Percentiles rank a stretch among this genome's conserved stretches.
These are phyloP conservation scores for Vidua macroura DNA, from an alignment of 2,113 vertebrate species.

Conservation along the genomic window DNA sequence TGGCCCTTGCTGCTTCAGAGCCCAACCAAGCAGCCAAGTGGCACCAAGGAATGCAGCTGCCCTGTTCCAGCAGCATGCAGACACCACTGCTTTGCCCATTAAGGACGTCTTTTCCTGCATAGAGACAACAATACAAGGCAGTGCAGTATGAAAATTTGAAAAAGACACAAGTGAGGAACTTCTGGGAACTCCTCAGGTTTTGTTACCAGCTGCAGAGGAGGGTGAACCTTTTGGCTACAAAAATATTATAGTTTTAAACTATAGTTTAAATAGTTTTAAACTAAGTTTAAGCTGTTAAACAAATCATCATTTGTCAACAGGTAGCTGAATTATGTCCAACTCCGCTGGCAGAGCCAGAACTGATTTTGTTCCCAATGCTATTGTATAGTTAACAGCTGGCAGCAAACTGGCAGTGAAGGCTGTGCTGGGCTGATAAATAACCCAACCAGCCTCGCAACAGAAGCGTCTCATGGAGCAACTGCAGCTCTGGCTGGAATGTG, in stretches of 20 bases:
- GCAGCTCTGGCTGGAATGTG: background rate
- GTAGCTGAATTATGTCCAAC: slow-evolving; percentile 34
- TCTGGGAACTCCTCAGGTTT: background rate
- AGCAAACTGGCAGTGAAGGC: slow-evolving; percentile 8
- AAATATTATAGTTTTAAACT: background rate
- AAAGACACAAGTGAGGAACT: background rate
- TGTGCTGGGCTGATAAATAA: slow-evolving; percentile 22
- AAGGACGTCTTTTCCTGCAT: background rate
- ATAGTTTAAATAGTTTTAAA: too few species aligned
- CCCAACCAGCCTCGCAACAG: background rate
- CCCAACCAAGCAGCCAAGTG: background rate
- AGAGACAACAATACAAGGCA: background rate
- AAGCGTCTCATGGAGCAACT: background rate
- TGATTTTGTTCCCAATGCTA: background rate
- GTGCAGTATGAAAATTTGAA: background rate
- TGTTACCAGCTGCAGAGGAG: background rate
- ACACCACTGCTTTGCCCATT: background rate
- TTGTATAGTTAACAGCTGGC: slow-evolving; percentile 35
- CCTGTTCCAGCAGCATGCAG: background rate
- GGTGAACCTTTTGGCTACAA: slow-evolving; percentile 18
- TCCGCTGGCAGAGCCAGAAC: background rate
- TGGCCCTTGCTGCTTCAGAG: background rate
- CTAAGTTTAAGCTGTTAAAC: background rate
- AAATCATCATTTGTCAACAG: slow-evolving; percentile 47
- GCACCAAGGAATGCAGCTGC: background rate